Percentiles rank a stretch among this genome's conserved stretches.
Evolutionary conservation across 2,113 vertebrate species (phyloP).

Genomic region (Osmerus mordax): DNA sequence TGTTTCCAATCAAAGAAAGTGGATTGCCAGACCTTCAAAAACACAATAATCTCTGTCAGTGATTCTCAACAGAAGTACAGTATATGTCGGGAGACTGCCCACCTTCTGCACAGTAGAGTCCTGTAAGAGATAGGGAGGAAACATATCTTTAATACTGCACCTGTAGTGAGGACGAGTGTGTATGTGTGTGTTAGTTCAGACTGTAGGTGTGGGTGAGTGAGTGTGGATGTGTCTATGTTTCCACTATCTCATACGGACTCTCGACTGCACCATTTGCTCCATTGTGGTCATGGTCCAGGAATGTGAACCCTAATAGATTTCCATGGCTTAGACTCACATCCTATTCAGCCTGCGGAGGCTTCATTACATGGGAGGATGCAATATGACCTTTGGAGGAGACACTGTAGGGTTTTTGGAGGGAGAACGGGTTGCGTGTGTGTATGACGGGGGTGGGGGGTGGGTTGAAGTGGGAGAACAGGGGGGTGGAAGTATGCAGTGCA

Average conservation of each 20-base stretch:
- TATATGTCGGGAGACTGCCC: neutral
- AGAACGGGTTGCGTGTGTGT: neutral
- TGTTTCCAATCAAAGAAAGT: constrained; percentile 37
- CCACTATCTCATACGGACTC: constrained; percentile 35
- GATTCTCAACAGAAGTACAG: neutral
- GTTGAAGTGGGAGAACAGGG: neutral
- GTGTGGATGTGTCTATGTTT: constrained; percentile 32
- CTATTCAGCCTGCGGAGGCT: neutral
- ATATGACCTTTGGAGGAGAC: neutral
- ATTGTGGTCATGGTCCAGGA: constrained; percentile 44
- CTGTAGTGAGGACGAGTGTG: neutral
- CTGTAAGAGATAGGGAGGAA: neutral
- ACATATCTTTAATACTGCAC: neutral
- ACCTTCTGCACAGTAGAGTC: too few relatives aligned
- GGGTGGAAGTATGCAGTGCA: neutral
- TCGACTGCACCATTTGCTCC: constrained; percentile 18
- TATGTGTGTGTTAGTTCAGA: constrained; percentile 11
- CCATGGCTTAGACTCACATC: constrained; percentile 6
- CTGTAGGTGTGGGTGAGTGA: neutral
- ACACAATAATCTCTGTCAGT: constrained; percentile 17
- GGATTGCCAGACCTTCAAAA: constrained; percentile 25
- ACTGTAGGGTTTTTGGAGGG: neutral
- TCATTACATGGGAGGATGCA: neutral
- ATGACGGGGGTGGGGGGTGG: neutral
- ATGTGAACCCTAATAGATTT: constrained; percentile 34